phyloP scores from a whole-genome alignment of 2,797 vertebrate genomes.

The Chromis chromis region DNA sequence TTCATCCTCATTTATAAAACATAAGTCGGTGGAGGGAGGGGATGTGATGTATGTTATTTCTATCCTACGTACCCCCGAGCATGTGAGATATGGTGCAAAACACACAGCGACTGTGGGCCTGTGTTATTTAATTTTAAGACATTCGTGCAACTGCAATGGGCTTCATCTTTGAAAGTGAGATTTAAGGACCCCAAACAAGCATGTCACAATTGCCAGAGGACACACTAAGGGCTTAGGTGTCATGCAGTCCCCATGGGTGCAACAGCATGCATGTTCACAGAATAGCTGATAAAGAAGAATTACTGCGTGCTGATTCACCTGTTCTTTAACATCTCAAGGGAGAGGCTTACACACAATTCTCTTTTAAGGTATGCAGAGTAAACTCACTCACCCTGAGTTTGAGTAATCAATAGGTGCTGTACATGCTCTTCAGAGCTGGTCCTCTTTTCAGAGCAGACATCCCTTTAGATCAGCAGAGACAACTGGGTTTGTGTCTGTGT shows the following conservation, averaged over 20 bases:
- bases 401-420: slow-evolving; percentile 73
- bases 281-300: slow-evolving; percentile 53
- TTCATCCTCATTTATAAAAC: slow-evolving; percentile 63
- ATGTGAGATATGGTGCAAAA: slow-evolving; percentile 20
- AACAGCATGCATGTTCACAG: slow-evolving; percentile 35
- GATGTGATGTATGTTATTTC: slow-evolving; percentile 39
- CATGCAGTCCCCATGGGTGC: slow-evolving; percentile 25
- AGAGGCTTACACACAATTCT: slow-evolving; percentile 4
- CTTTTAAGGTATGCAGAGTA: slow-evolving; percentile 56
- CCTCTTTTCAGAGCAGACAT: slow-evolving; percentile 47
- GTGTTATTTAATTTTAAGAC: neutral
- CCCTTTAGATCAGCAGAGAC: slow-evolving; percentile 56
- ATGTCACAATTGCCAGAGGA: neutral
- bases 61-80: neutral
- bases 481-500: slow-evolving; percentile 24
- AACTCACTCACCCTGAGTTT: slow-evolving; percentile 73
- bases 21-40: slow-evolving; percentile 18
- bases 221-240: slow-evolving; percentile 16
- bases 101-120: neutral
- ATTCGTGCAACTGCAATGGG: neutral
- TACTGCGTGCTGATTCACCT: slow-evolving; percentile 28
- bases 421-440: slow-evolving; percentile 52
- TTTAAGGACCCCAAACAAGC: neutral
- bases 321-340: slow-evolving; percentile 39
- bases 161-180: neutral